phyloP scores from a whole-genome alignment of 2,113 vertebrate species.

The Solea senegalensis region DNA sequence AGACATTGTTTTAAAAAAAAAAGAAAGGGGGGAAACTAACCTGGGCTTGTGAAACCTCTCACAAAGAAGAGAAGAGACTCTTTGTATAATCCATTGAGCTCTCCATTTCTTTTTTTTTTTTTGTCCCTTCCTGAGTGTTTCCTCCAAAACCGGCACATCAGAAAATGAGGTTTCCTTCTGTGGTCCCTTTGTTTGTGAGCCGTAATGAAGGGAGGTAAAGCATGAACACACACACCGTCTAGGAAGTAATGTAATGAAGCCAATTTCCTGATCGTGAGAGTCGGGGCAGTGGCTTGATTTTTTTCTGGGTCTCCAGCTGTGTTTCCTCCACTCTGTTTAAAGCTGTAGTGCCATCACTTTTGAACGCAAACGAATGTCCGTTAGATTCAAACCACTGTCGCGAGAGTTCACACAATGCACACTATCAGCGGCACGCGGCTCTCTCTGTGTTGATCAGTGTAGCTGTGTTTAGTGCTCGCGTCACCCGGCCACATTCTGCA shows the following conservation, averaged over 20 bases:
- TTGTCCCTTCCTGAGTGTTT: conserved; percentile 56
- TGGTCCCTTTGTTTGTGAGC: conserved; percentile 57
- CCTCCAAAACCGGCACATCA: conserved; percentile 39
- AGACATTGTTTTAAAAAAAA: conserved; percentile 48
- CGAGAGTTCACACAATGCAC: no score
- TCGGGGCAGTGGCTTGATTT: conserved; percentile 28
- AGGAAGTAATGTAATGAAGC: conserved; percentile 49
- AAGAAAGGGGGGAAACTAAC: conserved; percentile 25
- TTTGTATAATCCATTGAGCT: conserved; percentile 54
- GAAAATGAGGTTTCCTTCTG: conserved; percentile 53
- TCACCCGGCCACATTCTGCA: no score
- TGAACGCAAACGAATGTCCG: no score
- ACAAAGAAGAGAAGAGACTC: conserved; percentile 69
- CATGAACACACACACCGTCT: conserved; percentile 41
- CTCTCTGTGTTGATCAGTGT: no score
- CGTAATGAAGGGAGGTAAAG: conserved; percentile 60
- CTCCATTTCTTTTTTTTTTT: conserved; percentile 27
- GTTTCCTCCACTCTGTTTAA: conserved; percentile 17
- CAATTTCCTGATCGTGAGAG: conserved; percentile 56
- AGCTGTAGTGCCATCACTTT: neutral
- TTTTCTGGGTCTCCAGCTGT: conserved; percentile 10
- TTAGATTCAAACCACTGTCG: no score
- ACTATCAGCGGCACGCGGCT: no score
- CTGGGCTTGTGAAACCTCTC: conserved; percentile 50
- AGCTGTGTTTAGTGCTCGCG: no score